Conservation (phyloP, 1,140 invertebrate species). For the Drosophila arawakana region DNA sequence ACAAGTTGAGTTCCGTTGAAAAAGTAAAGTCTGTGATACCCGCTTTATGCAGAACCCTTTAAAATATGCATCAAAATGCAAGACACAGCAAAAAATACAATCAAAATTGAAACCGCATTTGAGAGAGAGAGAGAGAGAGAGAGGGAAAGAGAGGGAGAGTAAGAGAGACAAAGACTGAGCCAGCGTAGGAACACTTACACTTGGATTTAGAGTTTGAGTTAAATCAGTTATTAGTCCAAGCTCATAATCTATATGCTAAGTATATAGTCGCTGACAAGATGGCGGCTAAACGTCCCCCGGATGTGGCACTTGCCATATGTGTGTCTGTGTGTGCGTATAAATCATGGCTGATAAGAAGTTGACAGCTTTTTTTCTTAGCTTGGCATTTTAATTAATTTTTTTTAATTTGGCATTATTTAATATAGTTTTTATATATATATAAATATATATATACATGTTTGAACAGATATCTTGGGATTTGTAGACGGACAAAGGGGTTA, state of each 20-base stretch:
- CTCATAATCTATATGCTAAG: conserved; percentile 61
- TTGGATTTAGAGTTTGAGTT: conserved; percentile 4
- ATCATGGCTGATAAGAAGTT: conserved; percentile 64
- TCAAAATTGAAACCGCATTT: not conserved
- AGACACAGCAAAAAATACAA: conserved; percentile 36
- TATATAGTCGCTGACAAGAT: conserved; percentile 50
- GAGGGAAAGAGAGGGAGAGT: not conserved
- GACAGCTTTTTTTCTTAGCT: conserved; percentile 38
- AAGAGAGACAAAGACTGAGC: not conserved
- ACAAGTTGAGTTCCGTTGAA: conserved; percentile 56
- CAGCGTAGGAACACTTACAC: not conserved
- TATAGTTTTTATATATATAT: not conserved
- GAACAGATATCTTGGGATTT: not conserved
- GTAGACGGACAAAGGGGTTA: conserved; percentile 70
- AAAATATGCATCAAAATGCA: conserved; percentile 45
- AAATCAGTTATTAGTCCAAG: conserved; percentile 12
- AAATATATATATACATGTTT: not conserved
- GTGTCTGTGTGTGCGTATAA: conserved; percentile 41
- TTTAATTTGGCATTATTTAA: conserved; percentile 67
- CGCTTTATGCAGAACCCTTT: not conserved
- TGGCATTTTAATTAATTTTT: conserved; percentile 70
- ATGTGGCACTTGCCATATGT: conserved; percentile 65
- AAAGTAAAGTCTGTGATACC: conserved; percentile 57
- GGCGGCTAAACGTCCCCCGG: conserved; percentile 61
- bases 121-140: conserved; percentile 8